Conservation (phyloP, 2,888 invertebrate species). For the Agrilus cyanescens region DNA sequence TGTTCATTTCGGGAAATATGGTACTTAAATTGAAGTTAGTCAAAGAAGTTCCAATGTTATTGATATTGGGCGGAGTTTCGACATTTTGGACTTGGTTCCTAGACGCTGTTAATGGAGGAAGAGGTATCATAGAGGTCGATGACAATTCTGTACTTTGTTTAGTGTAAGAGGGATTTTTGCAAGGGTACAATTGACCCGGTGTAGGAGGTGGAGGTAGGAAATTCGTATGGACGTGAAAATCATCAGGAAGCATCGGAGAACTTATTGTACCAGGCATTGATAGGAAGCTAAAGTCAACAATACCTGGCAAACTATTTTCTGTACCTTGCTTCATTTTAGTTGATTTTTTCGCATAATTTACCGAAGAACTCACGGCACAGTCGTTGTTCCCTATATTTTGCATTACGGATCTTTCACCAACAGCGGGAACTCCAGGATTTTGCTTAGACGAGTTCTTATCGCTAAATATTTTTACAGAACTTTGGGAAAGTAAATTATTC, state of each 20-base stretch:
- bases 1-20: slow-evolving; percentile 73
- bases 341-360: slow-evolving; percentile 19
- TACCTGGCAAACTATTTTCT: slow-evolving; percentile 23
- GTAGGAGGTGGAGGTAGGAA: slow-evolving; percentile 29
- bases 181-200: slow-evolving; percentile 28
- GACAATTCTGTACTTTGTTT: slow-evolving; percentile 25
- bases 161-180: slow-evolving; percentile 31
- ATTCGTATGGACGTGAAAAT: slow-evolving; percentile 31
- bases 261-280: slow-evolving; percentile 32
- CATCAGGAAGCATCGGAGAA: slow-evolving; percentile 34
- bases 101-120: slow-evolving; percentile 20
- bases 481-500: slow-evolving; percentile 5
- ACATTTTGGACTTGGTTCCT: slow-evolving; percentile 25
- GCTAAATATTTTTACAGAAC: too few relatives aligned
- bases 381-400: slow-evolving; percentile 2
- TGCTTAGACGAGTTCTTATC: too few relatives aligned
- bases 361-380: slow-evolving; percentile 11
- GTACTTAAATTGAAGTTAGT: slow-evolving; percentile 75
- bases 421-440: too few relatives aligned
- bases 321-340: slow-evolving; percentile 22
- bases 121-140: slow-evolving; percentile 21
- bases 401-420: too few relatives aligned
- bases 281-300: slow-evolving; percentile 32
- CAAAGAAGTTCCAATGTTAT: slow-evolving; percentile 39
- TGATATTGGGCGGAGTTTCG: slow-evolving; percentile 26